Evolutionary conservation across 2,888 invertebrate genomes (phyloP).

Genomic region (Ypsolopha scabrella): DNA sequence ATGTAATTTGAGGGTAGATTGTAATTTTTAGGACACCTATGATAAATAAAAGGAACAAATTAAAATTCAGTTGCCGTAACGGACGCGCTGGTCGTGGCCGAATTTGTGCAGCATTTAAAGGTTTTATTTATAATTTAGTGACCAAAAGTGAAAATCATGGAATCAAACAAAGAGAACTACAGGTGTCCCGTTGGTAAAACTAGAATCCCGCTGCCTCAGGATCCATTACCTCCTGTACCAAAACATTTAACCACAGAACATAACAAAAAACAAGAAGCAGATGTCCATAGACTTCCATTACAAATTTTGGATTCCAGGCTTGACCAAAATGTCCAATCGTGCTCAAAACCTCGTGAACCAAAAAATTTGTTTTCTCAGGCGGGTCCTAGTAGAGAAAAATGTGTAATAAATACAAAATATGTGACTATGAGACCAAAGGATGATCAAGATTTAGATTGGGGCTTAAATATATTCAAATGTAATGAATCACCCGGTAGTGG

Average conservation of each 20-base stretch:
- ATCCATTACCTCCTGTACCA: conserved; percentile 37
- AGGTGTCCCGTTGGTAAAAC: conserved; percentile 17
- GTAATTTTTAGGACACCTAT: background rate
- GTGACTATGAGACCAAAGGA: conserved; percentile 27
- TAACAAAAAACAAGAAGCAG: background rate
- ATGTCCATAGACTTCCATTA: no score
- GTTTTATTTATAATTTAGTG: background rate
- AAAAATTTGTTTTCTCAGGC: conserved; percentile 16
- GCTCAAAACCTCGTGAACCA: no score
- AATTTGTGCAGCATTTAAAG: conserved; percentile 9
- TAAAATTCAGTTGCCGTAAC: conserved; percentile 12
- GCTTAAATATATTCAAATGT: background rate
- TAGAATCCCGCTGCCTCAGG: conserved; percentile 38
- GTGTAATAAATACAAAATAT: conserved; percentile 22
- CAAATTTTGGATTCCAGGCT: no score
- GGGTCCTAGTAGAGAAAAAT: conserved; percentile 1
- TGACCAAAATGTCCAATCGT: no score
- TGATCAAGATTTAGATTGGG: conserved; percentile 27
- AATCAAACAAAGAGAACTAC: conserved; percentile 36
- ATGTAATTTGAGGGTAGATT: background rate
- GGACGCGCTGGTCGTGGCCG: conserved; percentile 37
- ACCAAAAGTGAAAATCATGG: conserved; percentile 17
- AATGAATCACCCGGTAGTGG: background rate
- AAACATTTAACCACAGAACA: conserved; percentile 22
- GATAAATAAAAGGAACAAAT: background rate